These are phyloP conservation scores for Apamea sordens DNA, from an alignment of 2,888 invertebrate genomes.

Conservation along the genomic window DNA sequence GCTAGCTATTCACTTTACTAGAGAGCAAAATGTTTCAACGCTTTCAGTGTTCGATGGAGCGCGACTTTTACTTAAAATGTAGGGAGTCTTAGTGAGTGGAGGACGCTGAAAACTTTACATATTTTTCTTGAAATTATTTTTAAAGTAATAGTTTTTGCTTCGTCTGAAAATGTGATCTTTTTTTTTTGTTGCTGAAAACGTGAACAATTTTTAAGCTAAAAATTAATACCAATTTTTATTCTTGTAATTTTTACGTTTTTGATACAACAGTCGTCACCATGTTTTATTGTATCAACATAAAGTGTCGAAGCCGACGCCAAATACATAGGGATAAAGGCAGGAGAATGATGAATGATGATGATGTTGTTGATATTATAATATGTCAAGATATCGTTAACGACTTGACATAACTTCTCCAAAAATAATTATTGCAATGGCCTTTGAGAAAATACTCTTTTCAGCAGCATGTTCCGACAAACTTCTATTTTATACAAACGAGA, in stretches of 20 bases:
- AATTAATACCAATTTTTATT: neutral
- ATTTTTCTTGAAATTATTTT: conserved; percentile 24
- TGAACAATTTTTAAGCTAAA: neutral
- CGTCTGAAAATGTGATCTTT: neutral
- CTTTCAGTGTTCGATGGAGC: conserved; percentile 32
- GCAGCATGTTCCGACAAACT: neutral
- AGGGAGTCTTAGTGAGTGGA: neutral
- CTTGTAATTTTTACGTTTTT: neutral
- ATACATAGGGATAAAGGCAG: no score
- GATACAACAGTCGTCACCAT: neutral
- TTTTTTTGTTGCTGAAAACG: neutral
- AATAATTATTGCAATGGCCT: neutral
- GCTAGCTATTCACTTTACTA: conserved; percentile 38
- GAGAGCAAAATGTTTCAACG: conserved; percentile 34
- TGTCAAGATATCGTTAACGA: neutral
- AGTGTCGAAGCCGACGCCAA: no score
- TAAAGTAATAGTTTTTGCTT: neutral
- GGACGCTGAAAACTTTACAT: conserved; percentile 16
- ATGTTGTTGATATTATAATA: neutral
- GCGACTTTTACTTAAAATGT: conserved; percentile 15
- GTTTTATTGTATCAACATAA: no score
- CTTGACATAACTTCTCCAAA: neutral
- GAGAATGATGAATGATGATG: no score
- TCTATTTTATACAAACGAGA: conserved; percentile 6
- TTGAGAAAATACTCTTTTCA: neutral